Conservation (phyloP, 2,888 invertebrate genomes). For the Spatulosminthurus flaviceps region DNA sequence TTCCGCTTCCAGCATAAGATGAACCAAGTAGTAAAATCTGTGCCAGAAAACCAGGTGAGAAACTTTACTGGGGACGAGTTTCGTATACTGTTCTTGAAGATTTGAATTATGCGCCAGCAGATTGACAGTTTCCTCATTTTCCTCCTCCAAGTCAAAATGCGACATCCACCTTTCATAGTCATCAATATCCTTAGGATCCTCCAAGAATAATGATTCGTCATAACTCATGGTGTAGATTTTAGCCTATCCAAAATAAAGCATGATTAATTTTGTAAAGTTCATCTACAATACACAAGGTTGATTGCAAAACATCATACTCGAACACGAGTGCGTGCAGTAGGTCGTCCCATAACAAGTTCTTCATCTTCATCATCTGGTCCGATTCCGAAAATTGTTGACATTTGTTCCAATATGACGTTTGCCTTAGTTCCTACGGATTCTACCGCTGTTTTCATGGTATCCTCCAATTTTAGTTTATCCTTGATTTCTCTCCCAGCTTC, state of each 20-base stretch:
- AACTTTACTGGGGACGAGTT: conserved; percentile 62
- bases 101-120: conserved; percentile 59
- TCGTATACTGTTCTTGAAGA: conserved; percentile 61
- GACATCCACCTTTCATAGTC: conserved; percentile 60
- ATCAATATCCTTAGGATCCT: conserved; percentile 60
- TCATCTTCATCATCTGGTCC: conserved; percentile 63
- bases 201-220: conserved; percentile 58
- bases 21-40: conserved; percentile 61
- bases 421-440: conserved; percentile 57
- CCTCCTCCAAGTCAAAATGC: conserved; percentile 60
- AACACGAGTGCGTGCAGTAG: conserved; percentile 49
- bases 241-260: conserved; percentile 50
- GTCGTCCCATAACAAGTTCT: conserved; percentile 53
- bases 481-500: conserved; percentile 62
- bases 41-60: conserved; percentile 63
- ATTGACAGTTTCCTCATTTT: conserved; percentile 56
- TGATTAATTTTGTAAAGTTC: neutral
- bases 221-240: conserved; percentile 60
- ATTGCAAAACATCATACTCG: conserved; percentile 48
- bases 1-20: conserved; percentile 53
- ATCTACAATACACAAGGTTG: neutral
- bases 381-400: conserved; percentile 63
- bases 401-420: conserved; percentile 60
- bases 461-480: conserved; percentile 62
- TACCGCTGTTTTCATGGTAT: conserved; percentile 59